Evolutionary conservation across 1,140 invertebrate genomes (phyloP).

Genomic region (Harpegnathos saltator): DNA sequence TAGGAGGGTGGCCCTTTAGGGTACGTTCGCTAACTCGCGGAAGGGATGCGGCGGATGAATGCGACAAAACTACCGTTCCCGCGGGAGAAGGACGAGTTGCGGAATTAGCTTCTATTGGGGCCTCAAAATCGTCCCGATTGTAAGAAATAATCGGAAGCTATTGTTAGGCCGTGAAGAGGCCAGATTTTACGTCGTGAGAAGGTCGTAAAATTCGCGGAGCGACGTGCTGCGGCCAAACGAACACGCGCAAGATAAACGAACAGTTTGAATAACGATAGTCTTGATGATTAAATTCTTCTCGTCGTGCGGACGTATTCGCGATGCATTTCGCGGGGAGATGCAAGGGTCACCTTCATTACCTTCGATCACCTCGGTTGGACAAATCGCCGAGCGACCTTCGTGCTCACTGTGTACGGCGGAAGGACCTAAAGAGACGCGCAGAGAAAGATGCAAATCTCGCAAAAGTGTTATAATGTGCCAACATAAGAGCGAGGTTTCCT

Average conservation of each 20-base stretch:
- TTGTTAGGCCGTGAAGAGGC: conserved; percentile 5
- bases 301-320: no score
- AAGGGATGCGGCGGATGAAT: background rate
- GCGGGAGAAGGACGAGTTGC: background rate
- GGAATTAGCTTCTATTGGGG: conserved; percentile 29
- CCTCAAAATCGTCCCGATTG: background rate
- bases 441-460: conserved; percentile 10
- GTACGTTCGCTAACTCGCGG: conserved; percentile 7
- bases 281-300: no score
- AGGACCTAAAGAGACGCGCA: background rate
- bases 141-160: conserved; percentile 15
- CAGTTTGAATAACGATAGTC: background rate
- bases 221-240: background rate
- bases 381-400: no score
- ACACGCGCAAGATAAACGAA: background rate
- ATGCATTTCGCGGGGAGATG: no score
- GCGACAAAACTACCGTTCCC: conserved; percentile 4
- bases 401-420: no score
- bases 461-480: background rate
- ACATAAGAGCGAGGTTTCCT: background rate
- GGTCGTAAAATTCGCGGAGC: background rate
- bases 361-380: no score
- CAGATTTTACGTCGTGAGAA: background rate
- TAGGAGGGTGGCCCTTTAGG: background rate
- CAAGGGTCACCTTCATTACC: no score